Conservation (phyloP, 2,113 vertebrate genomes). For the Rhinoptilus africanus region DNA sequence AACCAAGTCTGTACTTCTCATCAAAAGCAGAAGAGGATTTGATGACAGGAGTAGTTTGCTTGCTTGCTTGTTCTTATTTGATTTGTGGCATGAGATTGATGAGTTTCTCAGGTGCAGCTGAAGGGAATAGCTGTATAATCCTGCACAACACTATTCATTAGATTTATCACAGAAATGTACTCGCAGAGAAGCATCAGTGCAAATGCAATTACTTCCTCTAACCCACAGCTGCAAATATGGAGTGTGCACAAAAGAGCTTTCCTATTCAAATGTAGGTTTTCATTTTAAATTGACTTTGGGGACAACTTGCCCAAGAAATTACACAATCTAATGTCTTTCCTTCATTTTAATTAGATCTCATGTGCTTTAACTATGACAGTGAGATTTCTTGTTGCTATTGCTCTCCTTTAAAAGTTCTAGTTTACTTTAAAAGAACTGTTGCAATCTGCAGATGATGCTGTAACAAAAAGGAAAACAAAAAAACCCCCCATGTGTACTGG, state of each 20-base stretch:
- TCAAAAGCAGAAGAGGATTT: neutral
- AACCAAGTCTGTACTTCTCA: neutral
- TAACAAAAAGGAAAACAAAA: neutral
- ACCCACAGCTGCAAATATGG: neutral
- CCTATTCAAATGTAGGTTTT: neutral
- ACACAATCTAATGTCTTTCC: neutral
- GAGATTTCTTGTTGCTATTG: neutral
- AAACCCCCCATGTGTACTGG: accelerated
- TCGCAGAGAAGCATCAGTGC: neutral
- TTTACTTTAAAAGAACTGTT: neutral
- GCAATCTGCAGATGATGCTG: neutral
- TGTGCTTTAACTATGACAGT: neutral
- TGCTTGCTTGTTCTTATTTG: neutral
- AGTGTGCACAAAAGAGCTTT: neutral
- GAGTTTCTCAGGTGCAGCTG: neutral
- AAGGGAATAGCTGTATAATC: neutral
- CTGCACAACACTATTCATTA: neutral
- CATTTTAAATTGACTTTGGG: neutral
- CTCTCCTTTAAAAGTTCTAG: neutral
- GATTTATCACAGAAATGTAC: neutral
- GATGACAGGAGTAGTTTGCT: neutral
- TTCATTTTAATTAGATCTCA: neutral
- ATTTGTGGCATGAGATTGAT: neutral
- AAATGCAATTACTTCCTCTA: neutral
- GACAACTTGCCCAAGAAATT: neutral